These are phyloP conservation scores for Neoniphon sammara DNA, from an alignment of 2,797 vertebrate genomes.

Conservation along the genomic window DNA sequence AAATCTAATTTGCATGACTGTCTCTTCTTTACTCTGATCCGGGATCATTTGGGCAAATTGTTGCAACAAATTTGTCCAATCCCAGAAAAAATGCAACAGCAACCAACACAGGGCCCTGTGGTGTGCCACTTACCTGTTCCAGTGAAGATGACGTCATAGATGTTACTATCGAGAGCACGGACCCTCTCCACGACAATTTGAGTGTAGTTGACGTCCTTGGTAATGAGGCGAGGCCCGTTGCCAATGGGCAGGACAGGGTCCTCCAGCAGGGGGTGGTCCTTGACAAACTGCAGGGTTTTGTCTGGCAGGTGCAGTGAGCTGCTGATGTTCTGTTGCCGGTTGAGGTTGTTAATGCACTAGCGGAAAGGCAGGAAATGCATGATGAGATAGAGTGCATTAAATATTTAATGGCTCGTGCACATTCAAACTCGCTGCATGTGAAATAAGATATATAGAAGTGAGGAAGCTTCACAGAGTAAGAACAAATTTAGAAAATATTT, in stretches of 20 bases:
- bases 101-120: too few relatives aligned
- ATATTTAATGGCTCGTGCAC: not conserved
- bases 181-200: constrained; percentile 95
- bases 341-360: constrained; percentile 91
- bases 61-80: too few relatives aligned
- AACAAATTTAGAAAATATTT: too few relatives aligned
- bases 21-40: too few relatives aligned
- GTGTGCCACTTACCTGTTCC: constrained; percentile 86
- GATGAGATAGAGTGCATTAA: not conserved
- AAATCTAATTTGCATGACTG: too few relatives aligned
- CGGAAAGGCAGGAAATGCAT: not conserved
- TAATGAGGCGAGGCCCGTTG: constrained; percentile 88
- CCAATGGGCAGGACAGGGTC: constrained; percentile 90
- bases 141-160: constrained; percentile 94
- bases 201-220: constrained; percentile 92
- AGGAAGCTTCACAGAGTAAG: not conserved
- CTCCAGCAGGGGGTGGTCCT: constrained; percentile 96
- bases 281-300: constrained; percentile 96
- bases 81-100: not conserved
- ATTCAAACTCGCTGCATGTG: not conserved
- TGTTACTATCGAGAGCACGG: constrained; percentile 85
- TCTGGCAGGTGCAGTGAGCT: constrained; percentile 93
- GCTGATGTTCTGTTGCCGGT: constrained; percentile 87
- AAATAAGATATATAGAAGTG: not conserved
- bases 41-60: too few relatives aligned